phyloP scores from a whole-genome alignment of 1,140 invertebrate species.

The Drosophila erecta region DNA sequence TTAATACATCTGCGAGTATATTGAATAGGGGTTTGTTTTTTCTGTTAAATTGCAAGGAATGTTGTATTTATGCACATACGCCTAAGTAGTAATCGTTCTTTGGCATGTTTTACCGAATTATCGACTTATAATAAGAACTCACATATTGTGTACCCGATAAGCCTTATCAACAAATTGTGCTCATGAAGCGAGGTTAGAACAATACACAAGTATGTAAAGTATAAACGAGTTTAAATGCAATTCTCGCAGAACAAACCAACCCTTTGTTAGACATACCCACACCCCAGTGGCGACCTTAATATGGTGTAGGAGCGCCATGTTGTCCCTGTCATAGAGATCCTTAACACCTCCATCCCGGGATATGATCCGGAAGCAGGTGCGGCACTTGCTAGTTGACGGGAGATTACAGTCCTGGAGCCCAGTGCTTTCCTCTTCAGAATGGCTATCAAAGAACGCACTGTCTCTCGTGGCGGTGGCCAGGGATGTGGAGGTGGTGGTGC shows the following conservation, averaged over 20 bases:
- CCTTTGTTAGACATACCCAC: constrained; percentile 28
- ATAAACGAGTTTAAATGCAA: too few relatives aligned
- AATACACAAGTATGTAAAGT: too few relatives aligned
- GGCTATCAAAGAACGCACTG: constrained; percentile 7
- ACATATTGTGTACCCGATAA: too few relatives aligned
- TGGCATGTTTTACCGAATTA: too few relatives aligned
- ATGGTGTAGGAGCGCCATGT: constrained; percentile 42
- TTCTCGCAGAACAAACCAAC: too few relatives aligned
- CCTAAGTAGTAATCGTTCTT: too few relatives aligned
- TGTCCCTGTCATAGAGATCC: constrained; percentile 37
- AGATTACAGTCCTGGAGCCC: not conserved
- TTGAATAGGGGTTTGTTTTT: too few relatives aligned
- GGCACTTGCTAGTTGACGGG: constrained; percentile 22
- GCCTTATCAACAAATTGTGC: too few relatives aligned
- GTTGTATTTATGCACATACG: too few relatives aligned
- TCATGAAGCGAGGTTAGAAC: too few relatives aligned
- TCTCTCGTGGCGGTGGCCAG: constrained; percentile 2
- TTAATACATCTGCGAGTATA: not conserved
- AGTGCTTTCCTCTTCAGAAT: constrained; percentile 18
- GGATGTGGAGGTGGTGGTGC: not conserved
- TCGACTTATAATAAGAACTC: too few relatives aligned
- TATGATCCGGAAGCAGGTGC: constrained; percentile 41
- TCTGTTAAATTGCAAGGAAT: too few relatives aligned
- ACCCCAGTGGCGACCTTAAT: constrained; percentile 54
- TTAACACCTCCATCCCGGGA: constrained; percentile 25